Evolutionary conservation across 1,140 invertebrate genomes (phyloP).

Genomic region (Maniola jurtina): DNA sequence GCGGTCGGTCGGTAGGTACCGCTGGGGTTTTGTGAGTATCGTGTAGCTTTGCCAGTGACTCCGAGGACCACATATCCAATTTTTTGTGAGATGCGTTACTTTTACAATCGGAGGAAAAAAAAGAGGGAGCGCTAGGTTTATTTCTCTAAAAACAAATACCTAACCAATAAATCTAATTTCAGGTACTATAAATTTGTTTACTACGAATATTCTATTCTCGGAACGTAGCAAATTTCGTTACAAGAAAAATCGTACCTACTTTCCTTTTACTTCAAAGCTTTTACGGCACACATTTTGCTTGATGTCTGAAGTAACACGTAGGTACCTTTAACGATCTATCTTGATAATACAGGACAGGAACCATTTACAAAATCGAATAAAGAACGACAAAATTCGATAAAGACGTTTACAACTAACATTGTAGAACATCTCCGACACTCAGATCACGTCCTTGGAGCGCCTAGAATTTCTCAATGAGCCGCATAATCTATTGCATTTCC

Average conservation of each 20-base stretch:
- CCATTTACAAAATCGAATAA: slow-evolving; percentile 17
- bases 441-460: slow-evolving; percentile 35
- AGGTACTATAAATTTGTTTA: no score
- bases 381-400: slow-evolving; percentile 27
- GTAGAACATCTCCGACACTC: slow-evolving; percentile 23
- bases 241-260: background rate
- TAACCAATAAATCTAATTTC: no score
- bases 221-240: no score
- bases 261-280: background rate
- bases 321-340: background rate
- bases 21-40: no score
- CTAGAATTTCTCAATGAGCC: slow-evolving; percentile 43
- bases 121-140: no score
- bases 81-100: no score
- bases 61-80: no score
- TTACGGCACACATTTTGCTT: background rate
- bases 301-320: background rate
- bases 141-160: no score
- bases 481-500: slow-evolving; percentile 40
- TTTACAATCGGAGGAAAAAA: no score
- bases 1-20: no score
- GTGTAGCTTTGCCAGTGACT: no score
- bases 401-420: slow-evolving; percentile 22
- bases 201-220: no score
- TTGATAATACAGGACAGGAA: slow-evolving; percentile 10